Conservation (phyloP, 2,888 invertebrate genomes). For the Cheilosia vernalis region DNA sequence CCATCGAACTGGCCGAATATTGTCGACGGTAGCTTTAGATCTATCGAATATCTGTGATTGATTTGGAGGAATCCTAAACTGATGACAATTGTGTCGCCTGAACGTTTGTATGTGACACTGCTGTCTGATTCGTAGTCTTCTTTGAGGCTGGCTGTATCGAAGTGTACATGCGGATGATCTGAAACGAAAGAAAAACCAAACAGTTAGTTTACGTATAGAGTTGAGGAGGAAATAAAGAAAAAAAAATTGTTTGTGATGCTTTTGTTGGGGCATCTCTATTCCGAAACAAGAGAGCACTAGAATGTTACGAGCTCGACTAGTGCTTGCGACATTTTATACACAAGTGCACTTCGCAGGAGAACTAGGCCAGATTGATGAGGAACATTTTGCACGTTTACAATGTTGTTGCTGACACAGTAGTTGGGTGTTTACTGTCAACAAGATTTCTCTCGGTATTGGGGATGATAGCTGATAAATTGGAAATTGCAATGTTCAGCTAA, state of each 20-base stretch:
- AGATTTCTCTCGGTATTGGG: slow-evolving; percentile 31
- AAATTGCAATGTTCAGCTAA: slow-evolving; percentile 12
- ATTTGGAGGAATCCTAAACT: slow-evolving; percentile 83
- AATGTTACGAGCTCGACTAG: background rate
- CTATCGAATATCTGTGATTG: slow-evolving; percentile 83
- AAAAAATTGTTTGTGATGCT: background rate
- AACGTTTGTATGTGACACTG: slow-evolving; percentile 82
- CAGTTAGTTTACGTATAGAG: slow-evolving; percentile 3
- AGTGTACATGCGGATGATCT: slow-evolving; percentile 83
- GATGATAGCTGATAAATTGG: slow-evolving; percentile 16
- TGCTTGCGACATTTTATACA: slow-evolving; percentile 7
- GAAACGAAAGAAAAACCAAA: slow-evolving; percentile 44
- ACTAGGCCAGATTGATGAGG: slow-evolving; percentile 31
- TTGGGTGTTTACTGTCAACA: slow-evolving; percentile 60
- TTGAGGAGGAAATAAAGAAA: background rate
- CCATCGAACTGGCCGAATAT: slow-evolving; percentile 79
- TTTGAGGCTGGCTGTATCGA: slow-evolving; percentile 81
- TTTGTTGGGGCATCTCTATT: background rate
- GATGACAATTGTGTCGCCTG: slow-evolving; percentile 82
- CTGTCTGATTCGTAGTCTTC: slow-evolving; percentile 81
- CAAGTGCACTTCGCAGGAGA: slow-evolving; percentile 12
- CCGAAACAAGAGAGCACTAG: slow-evolving; percentile 17
- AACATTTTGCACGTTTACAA: slow-evolving; percentile 9
- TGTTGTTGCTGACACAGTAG: slow-evolving; percentile 36
- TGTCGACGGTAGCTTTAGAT: slow-evolving; percentile 81